These are phyloP conservation scores for Hydropsyche betteni DNA, from an alignment of 2,888 invertebrate genomes.

Conservation along the genomic window DNA sequence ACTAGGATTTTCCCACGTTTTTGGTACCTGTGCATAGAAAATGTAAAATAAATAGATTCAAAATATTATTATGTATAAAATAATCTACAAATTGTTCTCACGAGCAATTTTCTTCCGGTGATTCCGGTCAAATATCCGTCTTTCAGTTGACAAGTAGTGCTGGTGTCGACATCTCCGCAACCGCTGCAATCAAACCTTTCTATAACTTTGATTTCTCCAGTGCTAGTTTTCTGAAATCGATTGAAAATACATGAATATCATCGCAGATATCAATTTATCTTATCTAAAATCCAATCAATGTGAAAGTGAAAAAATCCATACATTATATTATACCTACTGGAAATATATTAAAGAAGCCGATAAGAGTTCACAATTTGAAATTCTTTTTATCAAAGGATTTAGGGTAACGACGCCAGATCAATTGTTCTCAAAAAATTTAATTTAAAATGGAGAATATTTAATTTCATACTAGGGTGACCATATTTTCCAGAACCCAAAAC, in stretches of 20 bases:
- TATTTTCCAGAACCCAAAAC: too few species aligned
- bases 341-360: too few species aligned
- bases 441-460: too few species aligned
- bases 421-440: too few species aligned
- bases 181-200: conserved; percentile 96
- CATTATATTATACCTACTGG: too few species aligned
- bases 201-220: conserved; percentile 91
- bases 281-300: too few species aligned
- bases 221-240: conserved; percentile 76
- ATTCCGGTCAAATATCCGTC: conserved; percentile 85
- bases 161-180: conserved; percentile 95
- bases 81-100: not conserved
- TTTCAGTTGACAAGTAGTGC: conserved; percentile 65
- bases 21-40: conserved; percentile 72
- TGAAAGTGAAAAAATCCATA: too few species aligned
- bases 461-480: too few species aligned
- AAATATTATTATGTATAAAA: conserved; percentile 27
- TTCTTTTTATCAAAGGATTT: too few species aligned
- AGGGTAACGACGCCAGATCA: too few species aligned
- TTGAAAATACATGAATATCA: not conserved
- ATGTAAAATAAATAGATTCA: conserved; percentile 43
- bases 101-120: conserved; percentile 82
- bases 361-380: too few species aligned
- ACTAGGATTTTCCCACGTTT: conserved; percentile 82
- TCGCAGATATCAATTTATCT: not conserved